Conservation (phyloP, 2,797 vertebrate species). For the Myoxocephalus aenaeus region DNA sequence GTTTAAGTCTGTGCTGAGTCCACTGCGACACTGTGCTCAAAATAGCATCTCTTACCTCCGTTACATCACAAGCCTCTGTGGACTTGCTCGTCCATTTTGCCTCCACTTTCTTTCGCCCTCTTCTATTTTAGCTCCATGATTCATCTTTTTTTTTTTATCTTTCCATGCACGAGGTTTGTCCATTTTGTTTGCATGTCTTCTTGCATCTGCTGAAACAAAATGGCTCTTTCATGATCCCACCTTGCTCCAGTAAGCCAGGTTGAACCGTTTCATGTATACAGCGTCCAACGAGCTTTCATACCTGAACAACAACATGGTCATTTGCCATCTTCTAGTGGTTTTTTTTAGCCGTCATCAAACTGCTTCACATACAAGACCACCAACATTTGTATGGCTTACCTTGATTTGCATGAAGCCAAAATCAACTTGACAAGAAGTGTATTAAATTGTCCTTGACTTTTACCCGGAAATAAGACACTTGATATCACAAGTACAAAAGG, state of each 20-base stretch:
- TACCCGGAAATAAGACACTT: not conserved
- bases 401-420: not conserved
- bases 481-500: not conserved
- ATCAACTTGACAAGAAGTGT: not conserved
- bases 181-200: slow-evolving; percentile 18
- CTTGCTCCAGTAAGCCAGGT: not conserved
- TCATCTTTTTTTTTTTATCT: slow-evolving; percentile 15
- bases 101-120: not conserved
- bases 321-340: not conserved
- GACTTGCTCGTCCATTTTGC: slow-evolving; percentile 14
- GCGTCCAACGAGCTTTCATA: not conserved
- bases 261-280: not conserved
- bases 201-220: slow-evolving; percentile 26
- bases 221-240: not conserved
- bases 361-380: not conserved
- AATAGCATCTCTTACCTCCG: slow-evolving; percentile 53
- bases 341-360: not conserved
- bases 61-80: slow-evolving; percentile 48
- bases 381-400: not conserved
- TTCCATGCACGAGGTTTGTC: not conserved
- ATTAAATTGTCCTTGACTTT: not conserved
- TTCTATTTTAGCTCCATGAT: slow-evolving; percentile 20
- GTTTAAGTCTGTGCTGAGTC: not conserved
- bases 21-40: slow-evolving; percentile 49
- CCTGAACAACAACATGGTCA: not conserved